A percentile compares a stretch with the other conserved stretches of the same genome.
Conservation (phyloP, 1,140 invertebrate species). For the Brachionus rubens region DNA sequence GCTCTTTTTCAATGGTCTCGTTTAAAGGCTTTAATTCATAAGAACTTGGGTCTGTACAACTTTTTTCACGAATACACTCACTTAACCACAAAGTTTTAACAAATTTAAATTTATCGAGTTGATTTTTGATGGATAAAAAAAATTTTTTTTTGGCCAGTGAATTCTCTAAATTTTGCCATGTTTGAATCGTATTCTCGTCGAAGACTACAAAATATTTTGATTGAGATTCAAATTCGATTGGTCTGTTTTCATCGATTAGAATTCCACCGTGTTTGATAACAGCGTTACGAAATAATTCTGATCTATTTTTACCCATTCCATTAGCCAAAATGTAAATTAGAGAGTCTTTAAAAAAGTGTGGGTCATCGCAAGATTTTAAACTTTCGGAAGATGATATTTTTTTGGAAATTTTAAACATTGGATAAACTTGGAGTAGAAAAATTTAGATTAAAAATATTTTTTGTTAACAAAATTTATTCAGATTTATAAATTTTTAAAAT, state of each 20-base stretch:
- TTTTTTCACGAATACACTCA: conserved; percentile 53
- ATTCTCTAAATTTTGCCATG: conserved; percentile 51
- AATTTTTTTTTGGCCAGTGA: conserved; percentile 49
- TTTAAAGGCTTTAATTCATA: not conserved
- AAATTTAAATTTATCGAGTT: conserved; percentile 48
- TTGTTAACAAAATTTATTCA: too few species aligned
- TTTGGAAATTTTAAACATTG: conserved; percentile 21
- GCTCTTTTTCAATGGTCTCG: conserved; percentile 47
- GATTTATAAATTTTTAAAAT: too few species aligned
- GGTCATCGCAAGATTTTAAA: not conserved
- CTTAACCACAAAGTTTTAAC: conserved; percentile 57
- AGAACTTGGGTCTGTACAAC: conserved; percentile 39
- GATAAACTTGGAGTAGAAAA: too few species aligned
- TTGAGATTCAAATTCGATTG: not conserved
- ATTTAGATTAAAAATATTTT: too few species aligned
- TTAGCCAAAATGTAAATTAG: conserved; percentile 47
- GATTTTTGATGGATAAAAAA: conserved; percentile 51
- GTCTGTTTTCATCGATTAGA: conserved; percentile 46
- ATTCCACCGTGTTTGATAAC: conserved; percentile 53
- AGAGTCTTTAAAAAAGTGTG: not conserved
- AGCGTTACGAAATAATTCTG: conserved; percentile 53
- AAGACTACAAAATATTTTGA: not conserved
- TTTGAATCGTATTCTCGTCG: conserved; percentile 48
- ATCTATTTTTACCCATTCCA: conserved; percentile 55
- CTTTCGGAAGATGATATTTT: not conserved